Evolutionary conservation across 1,140 invertebrate species (phyloP).

Genomic region (Batillaria attramentaria): DNA sequence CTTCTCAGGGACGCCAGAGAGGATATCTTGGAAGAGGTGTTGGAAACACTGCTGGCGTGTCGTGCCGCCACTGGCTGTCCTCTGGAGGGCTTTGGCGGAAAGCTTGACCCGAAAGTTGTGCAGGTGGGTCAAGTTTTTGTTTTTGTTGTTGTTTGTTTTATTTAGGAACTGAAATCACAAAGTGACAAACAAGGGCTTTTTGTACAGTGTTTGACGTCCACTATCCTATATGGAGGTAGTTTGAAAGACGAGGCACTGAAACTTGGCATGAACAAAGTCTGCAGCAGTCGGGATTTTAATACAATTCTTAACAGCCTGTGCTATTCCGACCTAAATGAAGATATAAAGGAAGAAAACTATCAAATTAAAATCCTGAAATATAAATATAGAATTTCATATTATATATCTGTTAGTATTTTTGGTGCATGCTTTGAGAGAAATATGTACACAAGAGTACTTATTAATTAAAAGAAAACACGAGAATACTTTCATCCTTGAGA

Average conservation of each 20-base stretch:
- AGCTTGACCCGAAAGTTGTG: background rate
- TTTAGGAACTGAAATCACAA: background rate
- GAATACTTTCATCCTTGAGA: too few species aligned
- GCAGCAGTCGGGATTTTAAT: background rate
- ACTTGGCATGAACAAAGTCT: background rate
- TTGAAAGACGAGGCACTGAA: too few species aligned
- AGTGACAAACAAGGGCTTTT: background rate
- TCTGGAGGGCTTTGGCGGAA: background rate
- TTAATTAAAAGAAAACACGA: too few species aligned
- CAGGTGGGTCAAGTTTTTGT: background rate
- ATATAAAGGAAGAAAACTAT: too few species aligned
- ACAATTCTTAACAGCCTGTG: background rate
- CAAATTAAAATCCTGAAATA: too few species aligned
- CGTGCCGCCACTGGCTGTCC: background rate
- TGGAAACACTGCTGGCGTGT: background rate
- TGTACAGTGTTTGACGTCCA: too few species aligned
- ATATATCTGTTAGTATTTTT: too few species aligned
- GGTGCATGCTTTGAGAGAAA: too few species aligned
- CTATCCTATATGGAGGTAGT: too few species aligned
- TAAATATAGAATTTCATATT: too few species aligned
- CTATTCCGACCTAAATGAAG: background rate
- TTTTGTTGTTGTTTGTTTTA: background rate
- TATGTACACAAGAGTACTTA: too few species aligned
- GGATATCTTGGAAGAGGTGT: background rate
- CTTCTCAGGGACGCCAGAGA: background rate